These are phyloP conservation scores for Synchiropus splendidus DNA, from an alignment of 2,113 vertebrate genomes.

Conservation along the genomic window DNA sequence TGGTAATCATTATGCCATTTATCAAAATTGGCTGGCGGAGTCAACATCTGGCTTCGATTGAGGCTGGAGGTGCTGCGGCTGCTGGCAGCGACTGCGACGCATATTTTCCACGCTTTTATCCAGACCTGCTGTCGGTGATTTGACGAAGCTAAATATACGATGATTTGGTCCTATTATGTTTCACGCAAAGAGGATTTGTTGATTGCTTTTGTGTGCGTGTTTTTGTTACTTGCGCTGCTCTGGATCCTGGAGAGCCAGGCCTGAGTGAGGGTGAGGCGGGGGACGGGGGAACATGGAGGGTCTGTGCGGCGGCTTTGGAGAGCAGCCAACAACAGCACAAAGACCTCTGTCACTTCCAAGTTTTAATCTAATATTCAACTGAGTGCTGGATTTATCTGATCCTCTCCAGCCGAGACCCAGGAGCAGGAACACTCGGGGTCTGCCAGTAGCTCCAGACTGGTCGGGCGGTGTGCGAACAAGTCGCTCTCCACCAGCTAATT, in stretches of 20 bases:
- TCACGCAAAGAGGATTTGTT: slow-evolving; percentile 53
- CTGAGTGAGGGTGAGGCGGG: slow-evolving; percentile 23
- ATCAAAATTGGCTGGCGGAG: slow-evolving; percentile 71
- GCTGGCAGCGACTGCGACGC: slow-evolving; percentile 68
- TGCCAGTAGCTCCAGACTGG: too few relatives aligned
- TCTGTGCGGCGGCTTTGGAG: slow-evolving; percentile 36
- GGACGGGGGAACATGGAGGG: slow-evolving; percentile 20
- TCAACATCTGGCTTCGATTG: slow-evolving; percentile 79
- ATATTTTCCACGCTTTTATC: slow-evolving; percentile 72
- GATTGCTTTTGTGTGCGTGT: slow-evolving; percentile 54
- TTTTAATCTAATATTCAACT: slow-evolving; percentile 52
- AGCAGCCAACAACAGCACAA: slow-evolving; percentile 39
- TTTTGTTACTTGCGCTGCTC: slow-evolving; percentile 1
- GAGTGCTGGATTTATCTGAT: slow-evolving; percentile 43
- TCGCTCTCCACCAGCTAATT: too few relatives aligned
- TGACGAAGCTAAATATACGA: slow-evolving; percentile 73
- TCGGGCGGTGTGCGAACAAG: too few relatives aligned
- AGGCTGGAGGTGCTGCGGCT: slow-evolving; percentile 53
- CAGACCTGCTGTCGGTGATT: slow-evolving; percentile 68
- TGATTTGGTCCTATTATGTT: slow-evolving; percentile 66
- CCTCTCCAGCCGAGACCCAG: too few relatives aligned
- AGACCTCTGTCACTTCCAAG: slow-evolving; percentile 50
- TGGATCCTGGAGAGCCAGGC: slow-evolving; percentile 25
- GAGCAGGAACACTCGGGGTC: too few relatives aligned
- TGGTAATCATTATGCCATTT: slow-evolving; percentile 67